These are phyloP conservation scores for Liparis tanakae DNA, from an alignment of 2,797 vertebrate species.

Conservation along the genomic window DNA sequence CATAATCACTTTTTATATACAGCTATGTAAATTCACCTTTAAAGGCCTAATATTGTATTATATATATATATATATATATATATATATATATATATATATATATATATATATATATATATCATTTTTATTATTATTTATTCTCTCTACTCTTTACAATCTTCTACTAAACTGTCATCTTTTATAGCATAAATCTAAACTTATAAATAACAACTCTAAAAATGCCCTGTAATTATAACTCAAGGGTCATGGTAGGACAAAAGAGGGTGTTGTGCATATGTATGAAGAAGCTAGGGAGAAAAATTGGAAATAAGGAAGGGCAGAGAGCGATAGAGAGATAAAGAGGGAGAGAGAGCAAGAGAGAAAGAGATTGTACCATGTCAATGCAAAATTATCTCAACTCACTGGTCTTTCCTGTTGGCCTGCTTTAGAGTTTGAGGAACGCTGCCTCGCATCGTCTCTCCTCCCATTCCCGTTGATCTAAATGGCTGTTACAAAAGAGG, in stretches of 20 bases:
- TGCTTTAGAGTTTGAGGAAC: conserved; percentile 74
- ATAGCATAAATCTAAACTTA: no score
- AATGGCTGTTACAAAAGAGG: conserved; percentile 49
- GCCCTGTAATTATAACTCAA: conserved; percentile 56
- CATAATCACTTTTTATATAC: no score
- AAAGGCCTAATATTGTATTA: no score
- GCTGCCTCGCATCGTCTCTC: conserved; percentile 45
- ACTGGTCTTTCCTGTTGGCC: conserved; percentile 83
- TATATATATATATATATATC: no score
- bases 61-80: no score
- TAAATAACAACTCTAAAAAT: conserved; percentile 39
- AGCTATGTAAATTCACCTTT: no score
- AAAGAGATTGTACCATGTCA: conserved; percentile 42
- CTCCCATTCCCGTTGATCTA: conserved; percentile 37
- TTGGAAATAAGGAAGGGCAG: conserved; percentile 48
- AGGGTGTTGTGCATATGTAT: conserved; percentile 37
- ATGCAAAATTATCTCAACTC: conserved; percentile 72
- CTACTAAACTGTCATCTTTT: no score
- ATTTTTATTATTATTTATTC: no score
- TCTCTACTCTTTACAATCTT: no score
- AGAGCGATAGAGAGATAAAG: conserved; percentile 34
- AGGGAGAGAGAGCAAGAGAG: conserved; percentile 38
- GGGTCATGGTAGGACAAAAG: conserved; percentile 45
- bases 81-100: no score
- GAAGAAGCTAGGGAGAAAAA: conserved; percentile 29